Conservation (phyloP, 2,113 vertebrate genomes). For the Salvator merianae region DNA sequence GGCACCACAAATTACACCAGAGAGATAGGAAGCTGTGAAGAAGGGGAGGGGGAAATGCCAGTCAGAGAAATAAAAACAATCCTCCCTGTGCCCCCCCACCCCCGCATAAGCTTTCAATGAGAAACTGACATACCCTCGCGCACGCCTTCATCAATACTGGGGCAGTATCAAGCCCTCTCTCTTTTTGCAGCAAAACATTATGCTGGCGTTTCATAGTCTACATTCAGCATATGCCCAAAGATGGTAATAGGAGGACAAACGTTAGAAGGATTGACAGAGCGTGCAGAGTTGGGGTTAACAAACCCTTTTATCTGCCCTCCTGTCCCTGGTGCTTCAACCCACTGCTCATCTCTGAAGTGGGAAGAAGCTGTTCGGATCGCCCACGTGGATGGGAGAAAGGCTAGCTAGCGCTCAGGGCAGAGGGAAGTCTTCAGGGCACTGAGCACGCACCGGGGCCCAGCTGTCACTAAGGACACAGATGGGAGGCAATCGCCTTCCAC, state of each 20-base stretch:
- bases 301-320: neutral
- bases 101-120: neutral
- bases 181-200: neutral
- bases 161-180: neutral
- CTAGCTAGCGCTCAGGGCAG: conserved; percentile 37
- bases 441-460: conserved; percentile 58
- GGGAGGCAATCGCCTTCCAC: conserved; percentile 71
- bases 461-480: conserved; percentile 67
- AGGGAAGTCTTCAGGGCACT: conserved; percentile 11
- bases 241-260: neutral
- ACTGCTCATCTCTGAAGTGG: neutral
- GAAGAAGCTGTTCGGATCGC: neutral
- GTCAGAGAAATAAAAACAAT: conserved; percentile 38
- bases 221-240: conserved; percentile 5
- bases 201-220: neutral
- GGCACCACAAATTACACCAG: conserved; percentile 47
- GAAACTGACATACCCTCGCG: neutral
- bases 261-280: neutral
- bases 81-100: neutral
- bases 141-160: neutral
- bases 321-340: neutral
- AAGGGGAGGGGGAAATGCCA: conserved; percentile 31
- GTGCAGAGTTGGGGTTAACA: neutral
- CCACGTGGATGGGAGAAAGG: neutral
- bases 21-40: conserved; percentile 48